phyloP scores from a whole-genome alignment of 2,888 invertebrate genomes.

The Nephrocerus scutellatus region DNA sequence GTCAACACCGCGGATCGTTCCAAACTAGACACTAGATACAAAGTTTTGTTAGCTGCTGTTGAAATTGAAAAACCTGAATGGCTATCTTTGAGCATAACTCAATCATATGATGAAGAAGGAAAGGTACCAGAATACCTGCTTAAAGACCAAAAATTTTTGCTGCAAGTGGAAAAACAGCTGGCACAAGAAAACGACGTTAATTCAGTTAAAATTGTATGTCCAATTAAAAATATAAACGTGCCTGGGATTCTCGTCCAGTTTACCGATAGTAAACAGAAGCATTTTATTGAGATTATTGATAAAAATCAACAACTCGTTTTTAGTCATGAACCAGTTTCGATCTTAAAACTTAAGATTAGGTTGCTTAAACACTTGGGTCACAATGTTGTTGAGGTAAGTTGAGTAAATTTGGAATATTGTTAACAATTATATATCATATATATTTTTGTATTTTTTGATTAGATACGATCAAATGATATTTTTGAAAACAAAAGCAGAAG shows the following conservation, averaged over 20 bases:
- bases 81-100: constrained; percentile 16
- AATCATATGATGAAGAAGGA: constrained; percentile 27
- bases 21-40: constrained; percentile 41
- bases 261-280: constrained; percentile 9
- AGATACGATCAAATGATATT: no score
- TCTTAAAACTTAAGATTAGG: constrained; percentile 36
- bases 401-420: no score
- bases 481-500: no score
- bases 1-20: no score
- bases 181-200: constrained; percentile 26
- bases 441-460: no score
- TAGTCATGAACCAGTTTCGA: constrained; percentile 29
- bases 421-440: no score
- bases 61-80: constrained; percentile 39
- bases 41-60: constrained; percentile 35
- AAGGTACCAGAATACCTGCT: constrained; percentile 35
- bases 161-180: constrained; percentile 27
- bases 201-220: constrained; percentile 31
- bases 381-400: constrained; percentile 36
- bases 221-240: constrained; percentile 41
- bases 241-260: constrained; percentile 34
- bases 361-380: constrained; percentile 33
- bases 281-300: constrained; percentile 35
- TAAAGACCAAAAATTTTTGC: constrained; percentile 29
- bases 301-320: constrained; percentile 34